Conservation (phyloP, 2,113 vertebrate genomes). For the Hoplias malabaricus region DNA sequence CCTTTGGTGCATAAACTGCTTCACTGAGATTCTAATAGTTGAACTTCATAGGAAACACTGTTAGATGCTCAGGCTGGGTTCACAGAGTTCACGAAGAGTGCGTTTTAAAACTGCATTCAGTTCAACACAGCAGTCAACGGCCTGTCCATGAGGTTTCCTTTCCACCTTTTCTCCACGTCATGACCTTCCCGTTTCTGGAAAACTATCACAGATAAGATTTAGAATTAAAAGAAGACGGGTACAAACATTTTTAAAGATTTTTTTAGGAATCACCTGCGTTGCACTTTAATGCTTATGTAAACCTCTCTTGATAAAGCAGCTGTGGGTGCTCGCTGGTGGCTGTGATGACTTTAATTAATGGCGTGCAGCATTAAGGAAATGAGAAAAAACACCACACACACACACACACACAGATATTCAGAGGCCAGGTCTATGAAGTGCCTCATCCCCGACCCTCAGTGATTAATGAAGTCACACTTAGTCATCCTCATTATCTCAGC, state of each 20-base stretch:
- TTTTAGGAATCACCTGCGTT: conserved; percentile 4
- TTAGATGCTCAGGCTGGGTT: no score
- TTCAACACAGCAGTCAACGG: not conserved
- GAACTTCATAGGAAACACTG: no score
- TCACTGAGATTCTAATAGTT: no score
- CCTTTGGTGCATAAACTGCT: no score
- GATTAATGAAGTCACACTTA: conserved; percentile 59
- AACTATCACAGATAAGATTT: not conserved
- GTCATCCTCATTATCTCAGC: conserved; percentile 55
- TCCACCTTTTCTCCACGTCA: not conserved
- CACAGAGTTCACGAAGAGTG: no score
- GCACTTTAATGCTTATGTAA: conserved; percentile 10
- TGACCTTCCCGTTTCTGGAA: not conserved
- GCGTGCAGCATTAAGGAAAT: conserved; percentile 25
- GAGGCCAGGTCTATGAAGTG: conserved; percentile 41
- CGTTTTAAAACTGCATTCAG: not conserved
- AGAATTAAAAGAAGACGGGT: not conserved
- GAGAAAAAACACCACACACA: conserved; percentile 1
- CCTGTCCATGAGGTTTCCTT: not conserved
- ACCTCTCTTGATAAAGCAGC: conserved; percentile 27
- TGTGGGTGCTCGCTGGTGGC: conserved; percentile 8
- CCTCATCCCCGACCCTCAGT: conserved; percentile 49
- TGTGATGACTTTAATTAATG: conserved; percentile 53
- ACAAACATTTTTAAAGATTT: not conserved
- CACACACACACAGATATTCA: not conserved